Evolutionary conservation across 2,797 vertebrate genomes (phyloP).

Genomic region (Sebastes hubbsi): DNA sequence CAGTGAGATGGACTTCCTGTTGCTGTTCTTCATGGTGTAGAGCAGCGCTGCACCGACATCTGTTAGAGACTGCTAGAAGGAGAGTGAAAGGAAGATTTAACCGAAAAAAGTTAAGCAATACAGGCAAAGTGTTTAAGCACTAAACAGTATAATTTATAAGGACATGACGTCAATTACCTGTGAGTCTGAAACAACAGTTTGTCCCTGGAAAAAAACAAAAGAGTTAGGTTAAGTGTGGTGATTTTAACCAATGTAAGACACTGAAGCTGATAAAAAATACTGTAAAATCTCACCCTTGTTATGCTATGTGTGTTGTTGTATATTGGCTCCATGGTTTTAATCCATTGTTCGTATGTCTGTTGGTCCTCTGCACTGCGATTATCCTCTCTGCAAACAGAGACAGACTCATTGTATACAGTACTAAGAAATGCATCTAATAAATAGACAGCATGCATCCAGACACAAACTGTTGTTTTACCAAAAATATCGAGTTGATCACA

Average conservation of each 20-base stretch:
- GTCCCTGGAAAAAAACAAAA: constrained; percentile 48
- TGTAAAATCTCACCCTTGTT: constrained; percentile 62
- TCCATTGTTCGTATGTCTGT: constrained; percentile 68
- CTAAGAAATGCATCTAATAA: not conserved
- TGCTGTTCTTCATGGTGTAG: constrained; percentile 78
- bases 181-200: constrained; percentile 60
- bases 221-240: not conserved
- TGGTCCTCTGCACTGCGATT: constrained; percentile 64
- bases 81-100: not conserved
- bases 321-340: constrained; percentile 74
- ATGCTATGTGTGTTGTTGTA: constrained; percentile 61
- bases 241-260: not conserved
- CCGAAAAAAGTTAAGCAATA: not conserved
- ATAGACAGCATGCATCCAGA: not conserved
- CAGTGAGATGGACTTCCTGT: constrained; percentile 68
- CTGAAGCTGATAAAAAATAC: not conserved
- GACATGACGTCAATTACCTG: constrained; percentile 58
- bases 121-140: not conserved
- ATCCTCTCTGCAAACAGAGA: constrained; percentile 62
- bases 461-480: not conserved
- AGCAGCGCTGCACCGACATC: constrained; percentile 75
- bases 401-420: not conserved
- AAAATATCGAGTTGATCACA: not conserved
- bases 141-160: not conserved
- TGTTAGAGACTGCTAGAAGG: constrained; percentile 68